Evolutionary conservation across 2,113 vertebrate genomes (phyloP).

Genomic region (Puffinus mauretanicus): DNA sequence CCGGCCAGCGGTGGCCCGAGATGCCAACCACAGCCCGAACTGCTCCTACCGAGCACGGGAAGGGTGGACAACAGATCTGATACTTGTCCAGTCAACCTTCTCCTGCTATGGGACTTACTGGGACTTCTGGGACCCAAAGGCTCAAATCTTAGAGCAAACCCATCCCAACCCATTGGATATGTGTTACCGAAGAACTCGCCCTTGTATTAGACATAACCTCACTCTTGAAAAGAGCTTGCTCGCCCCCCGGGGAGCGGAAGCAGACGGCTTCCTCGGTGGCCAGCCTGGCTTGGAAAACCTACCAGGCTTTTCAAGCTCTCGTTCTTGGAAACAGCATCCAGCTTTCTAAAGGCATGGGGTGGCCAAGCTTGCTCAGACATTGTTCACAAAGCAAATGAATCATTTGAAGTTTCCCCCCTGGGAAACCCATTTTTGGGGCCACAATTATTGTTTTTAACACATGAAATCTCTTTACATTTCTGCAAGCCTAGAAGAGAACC

Average conservation of each 20-base stretch:
- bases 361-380: neutral
- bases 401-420: neutral
- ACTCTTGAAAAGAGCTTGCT: neutral
- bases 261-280: neutral
- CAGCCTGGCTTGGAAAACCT: neutral
- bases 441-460: neutral
- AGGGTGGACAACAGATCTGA: neutral
- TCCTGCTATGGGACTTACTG: rapidly evolving
- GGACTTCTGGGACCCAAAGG: neutral
- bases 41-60: neutral
- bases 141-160: neutral
- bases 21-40: neutral
- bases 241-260: neutral
- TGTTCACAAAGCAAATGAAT: neutral
- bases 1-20: neutral
- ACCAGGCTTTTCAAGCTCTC: neutral
- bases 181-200: neutral
- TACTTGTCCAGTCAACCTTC: neutral
- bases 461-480: neutral
- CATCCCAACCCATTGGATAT: neutral
- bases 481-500: neutral
- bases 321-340: neutral
- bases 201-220: neutral
- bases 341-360: neutral
- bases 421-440: neutral